phyloP scores from a whole-genome alignment of 2,888 invertebrate species.

The Drosophila crucigera region DNA sequence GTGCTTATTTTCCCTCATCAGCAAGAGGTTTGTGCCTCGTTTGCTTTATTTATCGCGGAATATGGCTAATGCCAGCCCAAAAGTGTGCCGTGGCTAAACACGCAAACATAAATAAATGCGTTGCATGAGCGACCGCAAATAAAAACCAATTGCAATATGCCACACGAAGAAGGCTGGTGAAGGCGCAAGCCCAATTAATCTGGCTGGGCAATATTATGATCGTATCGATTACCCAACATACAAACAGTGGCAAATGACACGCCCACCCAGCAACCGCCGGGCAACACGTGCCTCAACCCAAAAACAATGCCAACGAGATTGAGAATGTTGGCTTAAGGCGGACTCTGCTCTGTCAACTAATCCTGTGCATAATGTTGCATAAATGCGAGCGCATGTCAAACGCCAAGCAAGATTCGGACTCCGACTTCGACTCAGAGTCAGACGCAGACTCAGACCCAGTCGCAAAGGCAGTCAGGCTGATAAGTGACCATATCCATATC shows the following conservation, averaged over 20 bases:
- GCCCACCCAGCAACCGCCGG: slow-evolving; percentile 41
- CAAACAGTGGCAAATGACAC: slow-evolving; percentile 55
- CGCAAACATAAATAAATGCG: neutral
- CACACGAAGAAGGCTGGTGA: slow-evolving; percentile 31
- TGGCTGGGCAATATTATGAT: slow-evolving; percentile 68
- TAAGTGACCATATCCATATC: slow-evolving; percentile 58
- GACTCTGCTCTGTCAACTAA: slow-evolving; percentile 55
- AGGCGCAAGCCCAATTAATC: slow-evolving; percentile 61
- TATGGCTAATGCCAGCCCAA: neutral
- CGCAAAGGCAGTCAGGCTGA: slow-evolving; percentile 15
- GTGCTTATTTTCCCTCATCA: neutral
- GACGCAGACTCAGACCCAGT: neutral
- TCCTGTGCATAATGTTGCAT: slow-evolving; percentile 76
- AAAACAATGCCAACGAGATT: slow-evolving; percentile 20
- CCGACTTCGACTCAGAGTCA: neutral
- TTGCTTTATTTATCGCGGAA: neutral
- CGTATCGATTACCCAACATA: slow-evolving; percentile 72
- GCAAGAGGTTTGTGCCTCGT: too few species aligned
- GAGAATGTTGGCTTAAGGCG: slow-evolving; percentile 11
- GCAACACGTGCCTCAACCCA: slow-evolving; percentile 58
- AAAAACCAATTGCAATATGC: slow-evolving; percentile 50
- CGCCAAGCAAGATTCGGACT: slow-evolving; percentile 17
- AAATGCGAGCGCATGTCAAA: slow-evolving; percentile 73
- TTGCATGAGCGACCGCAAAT: slow-evolving; percentile 30
- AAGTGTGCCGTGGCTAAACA: neutral